Evolutionary conservation across 2,888 invertebrate species (phyloP), one percentile per base, ranked within the genome.

Genomic region (Nasonovia ribisnigri): DNA sequence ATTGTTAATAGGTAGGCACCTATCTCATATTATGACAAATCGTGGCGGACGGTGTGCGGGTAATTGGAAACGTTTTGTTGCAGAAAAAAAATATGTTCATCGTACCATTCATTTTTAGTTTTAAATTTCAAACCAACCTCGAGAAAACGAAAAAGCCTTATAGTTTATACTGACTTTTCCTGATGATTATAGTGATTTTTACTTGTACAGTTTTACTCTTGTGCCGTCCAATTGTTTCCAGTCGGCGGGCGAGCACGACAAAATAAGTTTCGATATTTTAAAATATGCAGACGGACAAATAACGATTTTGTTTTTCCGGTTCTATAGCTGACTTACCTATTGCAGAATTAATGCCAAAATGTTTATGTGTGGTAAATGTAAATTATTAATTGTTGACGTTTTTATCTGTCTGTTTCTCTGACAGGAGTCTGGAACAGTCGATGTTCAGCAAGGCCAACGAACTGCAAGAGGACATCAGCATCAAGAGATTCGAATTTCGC

Each of bases 371-470:
- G 11, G 11, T 1, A 43, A 77, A 20, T 20, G 0, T 43, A 57
- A 57, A 57, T 57, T 57, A 84, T 13, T 84, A 43, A 43, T 43
- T 20, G 43, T 43, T 43, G 46, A 46, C 3, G 26, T 84, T 84
- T 43, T 84, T 86, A 57, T 46, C 46, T 46, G 36, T 77, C 36
- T 77, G 36, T 57, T 89, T 89, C 4, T 26, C 11, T 13, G 2
- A 20, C 95, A 96, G 96, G 95, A 96, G 96, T 95, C 95, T 96
- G 95, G 98, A 99, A 96, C 97, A 97, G 95, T 97, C 97, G 95
- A 96, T 98, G 94, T 98, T 97, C 96, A 98, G 98, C 96, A 99
- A 99, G 96, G 98, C 98, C 95, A 99, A 99, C 96, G 99, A 99
- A 96, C 97, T 99, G 94, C 98, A 99, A 96, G 99, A 99, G 96